A percentile compares a stretch with the other conserved stretches of the same genome.
Evolutionary conservation across 2,888 invertebrate species (phyloP).

Genomic region (Crematogaster levior): DNA sequence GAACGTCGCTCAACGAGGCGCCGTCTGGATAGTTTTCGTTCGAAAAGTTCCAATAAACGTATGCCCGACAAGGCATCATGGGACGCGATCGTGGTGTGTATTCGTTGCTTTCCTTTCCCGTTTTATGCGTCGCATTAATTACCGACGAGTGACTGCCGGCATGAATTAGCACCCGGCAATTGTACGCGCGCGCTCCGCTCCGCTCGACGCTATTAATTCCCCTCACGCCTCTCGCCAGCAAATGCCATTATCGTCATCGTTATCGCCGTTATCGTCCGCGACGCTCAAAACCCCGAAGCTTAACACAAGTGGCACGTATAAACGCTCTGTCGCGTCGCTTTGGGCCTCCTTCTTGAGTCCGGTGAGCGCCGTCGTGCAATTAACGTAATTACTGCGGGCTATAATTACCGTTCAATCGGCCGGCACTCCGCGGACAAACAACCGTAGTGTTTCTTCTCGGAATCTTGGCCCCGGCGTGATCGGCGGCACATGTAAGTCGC

Average conservation of each 20-base stretch:
- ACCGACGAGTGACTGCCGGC: constrained; percentile 7
- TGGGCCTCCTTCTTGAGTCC: not conserved
- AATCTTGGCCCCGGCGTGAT: constrained; percentile 24
- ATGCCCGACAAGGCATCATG: not conserved
- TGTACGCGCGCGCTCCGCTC: not conserved
- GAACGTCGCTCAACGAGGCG: not conserved
- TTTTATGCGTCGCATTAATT: constrained; percentile 23
- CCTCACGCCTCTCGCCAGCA: not conserved
- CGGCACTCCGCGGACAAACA: constrained; percentile 47
- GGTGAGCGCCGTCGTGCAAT: constrained; percentile 56
- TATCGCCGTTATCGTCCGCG: constrained; percentile 28
- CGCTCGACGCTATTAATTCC: constrained; percentile 34
- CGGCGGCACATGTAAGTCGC: constrained; percentile 14
- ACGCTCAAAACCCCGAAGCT: not conserved
- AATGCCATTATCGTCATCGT: constrained; percentile 39
- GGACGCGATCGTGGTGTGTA: not conserved
- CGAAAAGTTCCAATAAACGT: not conserved
- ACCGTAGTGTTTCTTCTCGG: constrained; percentile 40
- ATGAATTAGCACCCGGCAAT: constrained; percentile 33
- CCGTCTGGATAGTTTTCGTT: constrained; percentile 27
- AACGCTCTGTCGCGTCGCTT: not conserved
- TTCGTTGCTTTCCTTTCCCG: not conserved
- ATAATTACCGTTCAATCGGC: constrained; percentile 69
- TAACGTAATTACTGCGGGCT: constrained; percentile 68
- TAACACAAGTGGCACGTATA: not conserved